phyloP scores from a whole-genome alignment of 2,113 vertebrate genomes.

The Pavo muticus region DNA sequence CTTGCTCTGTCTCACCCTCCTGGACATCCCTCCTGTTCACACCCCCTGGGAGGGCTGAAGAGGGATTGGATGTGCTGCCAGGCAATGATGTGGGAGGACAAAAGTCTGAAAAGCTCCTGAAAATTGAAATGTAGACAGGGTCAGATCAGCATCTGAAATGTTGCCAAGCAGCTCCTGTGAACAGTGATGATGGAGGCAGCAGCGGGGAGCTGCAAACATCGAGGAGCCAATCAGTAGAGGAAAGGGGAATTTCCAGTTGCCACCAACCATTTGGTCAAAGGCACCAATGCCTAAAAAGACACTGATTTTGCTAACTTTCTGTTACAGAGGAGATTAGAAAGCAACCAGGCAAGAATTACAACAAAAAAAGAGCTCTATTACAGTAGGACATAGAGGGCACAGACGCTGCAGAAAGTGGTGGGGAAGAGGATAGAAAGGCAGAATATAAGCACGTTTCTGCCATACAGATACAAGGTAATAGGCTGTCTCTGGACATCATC shows the following conservation, averaged over 20 bases:
- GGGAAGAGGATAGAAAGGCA: not conserved
- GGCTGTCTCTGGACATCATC: not conserved
- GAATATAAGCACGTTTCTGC: not conserved
- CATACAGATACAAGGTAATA: not conserved
- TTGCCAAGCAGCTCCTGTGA: not conserved
- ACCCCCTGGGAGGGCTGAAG: not conserved
- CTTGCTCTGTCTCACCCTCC: not conserved
- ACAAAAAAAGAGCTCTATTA: not conserved
- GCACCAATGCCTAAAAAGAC: not conserved
- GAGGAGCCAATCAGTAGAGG: accelerated
- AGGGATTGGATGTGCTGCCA: not conserved
- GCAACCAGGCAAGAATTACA: not conserved
- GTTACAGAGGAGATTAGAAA: not conserved
- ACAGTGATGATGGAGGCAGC: not conserved
- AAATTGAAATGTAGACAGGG: not conserved
- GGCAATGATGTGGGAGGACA: not conserved
- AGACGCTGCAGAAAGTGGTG: not conserved
- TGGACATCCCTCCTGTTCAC: accelerated
- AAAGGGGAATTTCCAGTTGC: not conserved
- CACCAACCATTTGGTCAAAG: not conserved
- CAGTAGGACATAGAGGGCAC: not conserved
- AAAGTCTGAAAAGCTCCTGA: not conserved
- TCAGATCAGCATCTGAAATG: not conserved
- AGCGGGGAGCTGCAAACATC: not conserved
- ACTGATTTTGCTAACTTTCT: not conserved